These are phyloP conservation scores for Australoheros facetus DNA, from an alignment of 2,797 vertebrate genomes.

Conservation along the genomic window DNA sequence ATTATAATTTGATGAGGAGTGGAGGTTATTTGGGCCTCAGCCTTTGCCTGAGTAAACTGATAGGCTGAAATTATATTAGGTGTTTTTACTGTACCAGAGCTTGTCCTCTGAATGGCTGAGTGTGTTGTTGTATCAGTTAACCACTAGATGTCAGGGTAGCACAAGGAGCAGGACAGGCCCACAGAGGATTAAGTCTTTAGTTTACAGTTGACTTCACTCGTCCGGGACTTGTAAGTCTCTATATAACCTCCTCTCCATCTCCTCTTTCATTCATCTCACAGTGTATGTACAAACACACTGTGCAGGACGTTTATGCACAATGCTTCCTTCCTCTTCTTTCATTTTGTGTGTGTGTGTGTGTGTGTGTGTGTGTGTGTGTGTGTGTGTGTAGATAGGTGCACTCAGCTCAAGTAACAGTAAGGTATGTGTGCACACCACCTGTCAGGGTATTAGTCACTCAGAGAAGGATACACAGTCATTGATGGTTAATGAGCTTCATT, in stretches of 20 bases:
- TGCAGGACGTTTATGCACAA: neutral
- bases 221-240: conserved; percentile 50
- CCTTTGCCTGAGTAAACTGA: neutral
- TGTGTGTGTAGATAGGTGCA: neutral
- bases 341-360: neutral
- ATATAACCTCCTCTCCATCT: conserved; percentile 22
- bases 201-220: conserved; percentile 58
- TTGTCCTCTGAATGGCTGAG: neutral
- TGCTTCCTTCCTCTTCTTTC: neutral
- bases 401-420: conserved; percentile 46
- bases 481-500: conserved; percentile 51
- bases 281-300: neutral
- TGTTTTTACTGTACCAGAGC: neutral
- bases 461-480: conserved; percentile 14
- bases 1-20: neutral
- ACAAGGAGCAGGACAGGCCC: conserved; percentile 20
- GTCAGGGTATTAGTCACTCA: conserved; percentile 56
- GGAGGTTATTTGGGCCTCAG: neutral
- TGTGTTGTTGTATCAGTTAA: neutral
- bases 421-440: conserved; percentile 46
- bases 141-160: conserved; percentile 72
- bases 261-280: conserved; percentile 11
- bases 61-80: neutral
- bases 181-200: conserved; percentile 27
- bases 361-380: neutral